A percentile compares a stretch with the other conserved stretches of the same genome.
phyloP scores from a whole-genome alignment of 1,140 invertebrate genomes.

The Glomeris maerens region DNA sequence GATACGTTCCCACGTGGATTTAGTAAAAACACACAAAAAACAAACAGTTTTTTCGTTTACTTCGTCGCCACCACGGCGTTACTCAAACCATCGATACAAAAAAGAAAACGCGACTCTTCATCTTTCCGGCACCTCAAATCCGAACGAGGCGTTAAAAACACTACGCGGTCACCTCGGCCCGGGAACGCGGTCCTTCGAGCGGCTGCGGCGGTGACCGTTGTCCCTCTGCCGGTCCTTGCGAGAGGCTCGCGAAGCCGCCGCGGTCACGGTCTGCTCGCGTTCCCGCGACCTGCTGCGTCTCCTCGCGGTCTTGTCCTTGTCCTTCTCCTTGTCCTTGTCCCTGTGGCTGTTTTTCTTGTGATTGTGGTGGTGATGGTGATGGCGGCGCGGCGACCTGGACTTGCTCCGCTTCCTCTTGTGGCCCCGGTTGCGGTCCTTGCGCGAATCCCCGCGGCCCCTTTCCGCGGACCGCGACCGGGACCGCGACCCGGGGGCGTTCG shows the following conservation, averaged over 20 bases:
- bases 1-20: too few species aligned
- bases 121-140: too few species aligned
- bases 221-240: slow-evolving; percentile 4
- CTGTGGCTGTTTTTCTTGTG: not conserved
- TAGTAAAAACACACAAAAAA: too few species aligned
- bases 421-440: slow-evolving; percentile 8
- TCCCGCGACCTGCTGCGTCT: not conserved
- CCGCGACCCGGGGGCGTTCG: slow-evolving; percentile 7
- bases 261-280: slow-evolving; percentile 3
- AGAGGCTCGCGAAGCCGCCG: slow-evolving; percentile 6
- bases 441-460: slow-evolving; percentile 3
- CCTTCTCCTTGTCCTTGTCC: not conserved
- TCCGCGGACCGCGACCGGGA: slow-evolving; percentile 11
- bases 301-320: slow-evolving; percentile 2
- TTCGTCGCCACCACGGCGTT: too few species aligned
- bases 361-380: slow-evolving; percentile 6
- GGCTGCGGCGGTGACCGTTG: slow-evolving; percentile 8
- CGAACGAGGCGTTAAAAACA: too few species aligned
- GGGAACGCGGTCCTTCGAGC: slow-evolving; percentile 5
- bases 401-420: slow-evolving; percentile 9
- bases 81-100: too few species aligned
- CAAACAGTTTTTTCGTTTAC: too few species aligned
- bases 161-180: not conserved
- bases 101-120: too few species aligned
- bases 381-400: slow-evolving; percentile 6